Conservation (phyloP, 2,797 vertebrate genomes). For the Pseudopleuronectes americanus region DNA sequence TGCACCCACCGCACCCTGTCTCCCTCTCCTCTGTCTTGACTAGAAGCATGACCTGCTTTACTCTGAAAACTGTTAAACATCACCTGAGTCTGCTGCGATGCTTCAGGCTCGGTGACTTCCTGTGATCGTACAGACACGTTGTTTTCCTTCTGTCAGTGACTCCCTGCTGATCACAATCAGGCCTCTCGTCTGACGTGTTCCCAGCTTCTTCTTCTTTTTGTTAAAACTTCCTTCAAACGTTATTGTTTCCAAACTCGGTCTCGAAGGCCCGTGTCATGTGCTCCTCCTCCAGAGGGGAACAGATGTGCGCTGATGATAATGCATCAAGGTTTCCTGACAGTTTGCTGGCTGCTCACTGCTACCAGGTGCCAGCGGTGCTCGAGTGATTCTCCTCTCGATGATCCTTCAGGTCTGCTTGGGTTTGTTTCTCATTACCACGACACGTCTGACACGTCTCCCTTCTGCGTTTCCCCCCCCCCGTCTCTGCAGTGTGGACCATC, state of each 20-base stretch:
- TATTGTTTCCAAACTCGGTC: constrained; percentile 33
- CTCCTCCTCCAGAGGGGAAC: constrained; percentile 46
- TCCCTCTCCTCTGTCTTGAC: constrained; percentile 22
- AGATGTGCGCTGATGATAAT: constrained; percentile 60
- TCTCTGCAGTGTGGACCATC: constrained; percentile 92
- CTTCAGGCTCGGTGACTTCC: constrained; percentile 14
- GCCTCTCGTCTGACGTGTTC: constrained; percentile 24
- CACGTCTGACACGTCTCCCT: constrained; percentile 43
- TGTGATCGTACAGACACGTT: constrained; percentile 21
- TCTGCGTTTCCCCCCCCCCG: constrained; percentile 19
- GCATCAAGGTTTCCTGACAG: constrained; percentile 52
- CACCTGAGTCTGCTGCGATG: constrained; percentile 20
- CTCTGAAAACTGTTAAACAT: constrained; percentile 30
- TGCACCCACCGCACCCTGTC: constrained; percentile 24
- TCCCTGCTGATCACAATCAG: constrained; percentile 56
- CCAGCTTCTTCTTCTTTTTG: constrained; percentile 8
- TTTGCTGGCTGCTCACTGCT: constrained; percentile 46
- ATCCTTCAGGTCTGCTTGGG: constrained; percentile 46
- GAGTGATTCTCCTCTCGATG: constrained; percentile 30
- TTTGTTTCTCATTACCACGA: constrained; percentile 32
- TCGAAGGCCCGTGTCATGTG: constrained; percentile 29
- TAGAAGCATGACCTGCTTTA: constrained; percentile 53
- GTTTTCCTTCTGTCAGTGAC: constrained; percentile 32
- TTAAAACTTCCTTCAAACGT: constrained; percentile 28
- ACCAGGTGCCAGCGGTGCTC: constrained; percentile 48